phyloP scores from a whole-genome alignment of 2,888 invertebrate species.

The Liodrosophila aerea region DNA sequence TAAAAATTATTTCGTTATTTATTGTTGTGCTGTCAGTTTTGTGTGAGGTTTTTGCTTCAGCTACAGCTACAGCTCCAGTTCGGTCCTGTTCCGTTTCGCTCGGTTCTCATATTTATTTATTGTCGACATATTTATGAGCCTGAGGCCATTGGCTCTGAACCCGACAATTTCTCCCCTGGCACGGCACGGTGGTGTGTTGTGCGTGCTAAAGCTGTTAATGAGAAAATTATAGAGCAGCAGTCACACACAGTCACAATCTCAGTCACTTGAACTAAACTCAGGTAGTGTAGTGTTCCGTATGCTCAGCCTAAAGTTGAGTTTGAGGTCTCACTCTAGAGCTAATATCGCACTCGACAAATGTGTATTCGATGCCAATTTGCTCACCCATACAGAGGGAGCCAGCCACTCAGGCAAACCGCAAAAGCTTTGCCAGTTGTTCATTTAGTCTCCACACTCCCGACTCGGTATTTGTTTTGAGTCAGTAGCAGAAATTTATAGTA shows the following conservation, averaged over 20 bases:
- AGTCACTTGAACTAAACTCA: conserved; percentile 20
- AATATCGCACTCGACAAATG: conserved; percentile 36
- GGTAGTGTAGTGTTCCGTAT: neutral
- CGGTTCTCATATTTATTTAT: conserved; percentile 52
- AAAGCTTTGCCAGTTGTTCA: conserved; percentile 61
- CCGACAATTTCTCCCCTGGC: too few species aligned
- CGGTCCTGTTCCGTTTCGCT: conserved; percentile 5
- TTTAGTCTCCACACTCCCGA: conserved; percentile 33
- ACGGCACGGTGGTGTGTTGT: conserved; percentile 16
- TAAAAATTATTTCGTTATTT: conserved; percentile 50
- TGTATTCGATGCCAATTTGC: conserved; percentile 61
- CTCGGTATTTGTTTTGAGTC: conserved; percentile 51
- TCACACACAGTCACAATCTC: too few species aligned
- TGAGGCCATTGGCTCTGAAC: conserved; percentile 36
- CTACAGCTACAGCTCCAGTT: too few species aligned
- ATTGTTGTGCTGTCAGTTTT: conserved; percentile 28
- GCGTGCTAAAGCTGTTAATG: conserved; percentile 63
- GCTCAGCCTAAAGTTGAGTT: conserved; percentile 18
- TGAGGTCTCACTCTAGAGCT: conserved; percentile 14
- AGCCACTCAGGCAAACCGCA: conserved; percentile 46
- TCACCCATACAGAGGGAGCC: conserved; percentile 20
- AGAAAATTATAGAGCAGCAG: conserved; percentile 43
- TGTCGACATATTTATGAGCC: conserved; percentile 57
- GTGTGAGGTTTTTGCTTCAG: conserved; percentile 9
- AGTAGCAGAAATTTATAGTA: conserved; percentile 60